Percentiles rank a stretch among this genome's conserved stretches.
These are phyloP conservation scores for Thryonomys swinderianus DNA, from an alignment of 2,113 vertebrate genomes.

Conservation along the genomic window DNA sequence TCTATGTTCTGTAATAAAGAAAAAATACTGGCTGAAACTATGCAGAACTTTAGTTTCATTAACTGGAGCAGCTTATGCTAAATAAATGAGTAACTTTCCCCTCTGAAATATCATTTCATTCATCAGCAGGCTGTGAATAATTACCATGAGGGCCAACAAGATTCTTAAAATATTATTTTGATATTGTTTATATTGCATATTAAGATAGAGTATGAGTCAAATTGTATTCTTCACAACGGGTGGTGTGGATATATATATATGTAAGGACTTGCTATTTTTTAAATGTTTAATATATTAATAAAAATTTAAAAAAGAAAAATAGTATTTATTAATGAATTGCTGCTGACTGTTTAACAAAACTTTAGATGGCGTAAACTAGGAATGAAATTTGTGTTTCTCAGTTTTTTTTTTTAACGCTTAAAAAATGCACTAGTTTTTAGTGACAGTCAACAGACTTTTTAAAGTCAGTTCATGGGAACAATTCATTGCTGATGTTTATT, in stretches of 20 bases:
- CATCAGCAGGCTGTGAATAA: slow-evolving; percentile 47
- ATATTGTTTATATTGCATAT: no score
- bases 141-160: neutral
- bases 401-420: neutral
- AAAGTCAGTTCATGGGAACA: slow-evolving; percentile 69
- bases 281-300: no score
- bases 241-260: no score
- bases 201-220: no score
- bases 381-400: slow-evolving; percentile 44
- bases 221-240: no score
- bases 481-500: slow-evolving; percentile 77
- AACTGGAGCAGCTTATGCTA: neutral
- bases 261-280: no score
- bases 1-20: slow-evolving; percentile 33
- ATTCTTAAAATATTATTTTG: slow-evolving; percentile 34
- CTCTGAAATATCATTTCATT: slow-evolving; percentile 45
- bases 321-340: slow-evolving; percentile 55
- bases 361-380: slow-evolving; percentile 49
- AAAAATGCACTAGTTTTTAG: slow-evolving; percentile 50
- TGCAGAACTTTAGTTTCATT: slow-evolving; percentile 32
- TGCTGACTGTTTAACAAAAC: slow-evolving; percentile 30
- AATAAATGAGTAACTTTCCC: slow-evolving; percentile 36
- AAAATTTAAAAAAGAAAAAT: neutral
- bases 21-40: slow-evolving; percentile 28
- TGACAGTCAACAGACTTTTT: slow-evolving; percentile 31